Evolutionary conservation across 2,888 invertebrate genomes (phyloP).

Genomic region (Zygothrica quintamaculata): DNA sequence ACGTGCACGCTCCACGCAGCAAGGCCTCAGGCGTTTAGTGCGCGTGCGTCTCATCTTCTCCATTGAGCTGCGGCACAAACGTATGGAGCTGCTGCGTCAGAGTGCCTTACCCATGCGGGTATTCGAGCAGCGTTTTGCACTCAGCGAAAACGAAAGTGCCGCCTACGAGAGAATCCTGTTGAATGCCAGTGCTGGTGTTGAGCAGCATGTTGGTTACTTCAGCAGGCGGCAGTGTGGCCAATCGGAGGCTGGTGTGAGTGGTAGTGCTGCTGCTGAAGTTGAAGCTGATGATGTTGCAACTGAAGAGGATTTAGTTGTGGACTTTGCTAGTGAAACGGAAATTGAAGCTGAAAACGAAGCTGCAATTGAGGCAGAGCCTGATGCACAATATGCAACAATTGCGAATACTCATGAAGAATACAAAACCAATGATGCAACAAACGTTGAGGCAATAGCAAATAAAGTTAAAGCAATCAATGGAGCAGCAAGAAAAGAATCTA

Average conservation of each 20-base stretch:
- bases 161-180: constrained; percentile 78
- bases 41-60: constrained; percentile 89
- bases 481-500: constrained; percentile 2
- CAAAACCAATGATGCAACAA: neutral
- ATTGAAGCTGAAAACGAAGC: constrained; percentile 37
- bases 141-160: constrained; percentile 73
- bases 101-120: constrained; percentile 78
- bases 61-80: constrained; percentile 86
- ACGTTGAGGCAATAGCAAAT: neutral
- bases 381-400: constrained; percentile 65
- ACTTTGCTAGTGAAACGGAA: constrained; percentile 68
- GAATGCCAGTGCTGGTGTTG: constrained; percentile 75
- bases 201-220: constrained; percentile 83
- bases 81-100: constrained; percentile 82
- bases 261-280: constrained; percentile 2
- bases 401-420: constrained; percentile 8
- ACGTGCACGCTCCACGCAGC: constrained; percentile 67
- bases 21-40: constrained; percentile 85
- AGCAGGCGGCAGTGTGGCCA: constrained; percentile 45
- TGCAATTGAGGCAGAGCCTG: constrained; percentile 23
- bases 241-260: neutral
- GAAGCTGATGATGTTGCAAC: constrained; percentile 3
- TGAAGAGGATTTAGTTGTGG: constrained; percentile 64
- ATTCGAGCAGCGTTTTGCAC: constrained; percentile 75
- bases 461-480: neutral